Percentiles rank a stretch among this genome's conserved stretches.
Conservation (phyloP, 2,888 invertebrate genomes). For the Eupsilia transversa region DNA sequence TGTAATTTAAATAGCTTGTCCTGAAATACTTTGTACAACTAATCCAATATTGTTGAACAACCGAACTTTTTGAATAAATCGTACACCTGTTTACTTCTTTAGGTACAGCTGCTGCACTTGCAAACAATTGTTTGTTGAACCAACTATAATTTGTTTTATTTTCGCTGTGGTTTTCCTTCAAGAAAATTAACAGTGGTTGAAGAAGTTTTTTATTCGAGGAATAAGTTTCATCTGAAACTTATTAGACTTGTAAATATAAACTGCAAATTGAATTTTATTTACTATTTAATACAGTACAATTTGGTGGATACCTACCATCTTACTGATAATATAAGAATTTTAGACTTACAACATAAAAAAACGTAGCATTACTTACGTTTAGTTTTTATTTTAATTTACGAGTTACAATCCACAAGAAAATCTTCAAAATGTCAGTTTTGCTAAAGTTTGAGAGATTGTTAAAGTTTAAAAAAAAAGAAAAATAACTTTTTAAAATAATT, state of each 20-base stretch:
- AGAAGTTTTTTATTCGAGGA: slow-evolving; percentile 4
- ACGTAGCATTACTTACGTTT: not conserved
- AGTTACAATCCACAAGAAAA: not conserved
- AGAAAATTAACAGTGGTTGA: slow-evolving; percentile 22
- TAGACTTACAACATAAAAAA: not conserved
- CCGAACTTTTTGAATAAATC: slow-evolving; percentile 60
- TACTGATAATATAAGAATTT: not conserved
- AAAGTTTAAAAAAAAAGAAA: not conserved
- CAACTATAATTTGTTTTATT: slow-evolving; percentile 45
- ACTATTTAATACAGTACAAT: not conserved
- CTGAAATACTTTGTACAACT: slow-evolving; percentile 51
- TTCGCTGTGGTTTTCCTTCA: slow-evolving; percentile 6
- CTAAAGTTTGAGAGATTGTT: not conserved
- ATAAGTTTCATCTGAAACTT: not conserved
- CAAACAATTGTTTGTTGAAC: slow-evolving; percentile 48
- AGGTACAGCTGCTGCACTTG: slow-evolving; percentile 42
- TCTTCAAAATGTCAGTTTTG: not conserved
- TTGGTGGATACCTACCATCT: not conserved
- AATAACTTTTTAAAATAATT: not conserved
- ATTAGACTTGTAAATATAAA: not conserved
- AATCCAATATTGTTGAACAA: slow-evolving; percentile 52
- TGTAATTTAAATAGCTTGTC: slow-evolving; percentile 48
- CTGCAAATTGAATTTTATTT: not conserved
- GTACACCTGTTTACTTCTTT: slow-evolving; percentile 36
- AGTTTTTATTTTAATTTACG: not conserved